Conservation (phyloP, 2,797 vertebrate species). For the Netta rufina region DNA sequence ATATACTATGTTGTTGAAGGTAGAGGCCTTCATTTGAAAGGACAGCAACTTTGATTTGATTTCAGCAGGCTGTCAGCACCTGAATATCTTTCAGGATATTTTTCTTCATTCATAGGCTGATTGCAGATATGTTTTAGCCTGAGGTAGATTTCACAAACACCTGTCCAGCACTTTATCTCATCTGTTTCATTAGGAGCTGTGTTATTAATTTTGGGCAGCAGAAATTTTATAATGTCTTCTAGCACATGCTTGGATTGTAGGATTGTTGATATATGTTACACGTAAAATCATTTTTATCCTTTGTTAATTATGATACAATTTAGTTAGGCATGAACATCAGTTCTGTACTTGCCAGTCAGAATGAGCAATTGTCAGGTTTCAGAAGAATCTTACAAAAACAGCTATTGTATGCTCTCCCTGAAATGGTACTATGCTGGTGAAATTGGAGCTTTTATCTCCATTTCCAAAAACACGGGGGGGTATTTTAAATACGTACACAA, state of each 20-base stretch:
- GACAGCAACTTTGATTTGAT: background rate
- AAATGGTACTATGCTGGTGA: background rate
- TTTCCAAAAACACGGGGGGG: background rate
- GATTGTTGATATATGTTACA: background rate
- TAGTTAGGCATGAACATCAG: background rate
- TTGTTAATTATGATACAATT: background rate
- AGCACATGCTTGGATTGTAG: background rate
- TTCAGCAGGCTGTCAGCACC: background rate
- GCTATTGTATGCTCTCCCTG: background rate
- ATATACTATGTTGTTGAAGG: background rate
- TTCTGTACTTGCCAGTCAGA: background rate
- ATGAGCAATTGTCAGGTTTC: background rate
- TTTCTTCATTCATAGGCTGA: background rate
- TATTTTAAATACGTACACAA: background rate
- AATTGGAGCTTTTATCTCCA: background rate
- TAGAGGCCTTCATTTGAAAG: background rate
- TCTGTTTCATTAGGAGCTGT: background rate
- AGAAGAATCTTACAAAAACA: background rate
- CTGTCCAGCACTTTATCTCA: background rate
- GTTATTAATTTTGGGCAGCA: background rate
- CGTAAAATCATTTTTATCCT: background rate
- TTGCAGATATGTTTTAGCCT: background rate
- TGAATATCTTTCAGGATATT: background rate
- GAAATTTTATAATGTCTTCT: background rate
- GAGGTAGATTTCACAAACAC: background rate